Percentiles rank a stretch among this genome's conserved stretches.
phyloP scores from a whole-genome alignment of 2,797 vertebrate genomes.

The Hephaestus fuliginosus region DNA sequence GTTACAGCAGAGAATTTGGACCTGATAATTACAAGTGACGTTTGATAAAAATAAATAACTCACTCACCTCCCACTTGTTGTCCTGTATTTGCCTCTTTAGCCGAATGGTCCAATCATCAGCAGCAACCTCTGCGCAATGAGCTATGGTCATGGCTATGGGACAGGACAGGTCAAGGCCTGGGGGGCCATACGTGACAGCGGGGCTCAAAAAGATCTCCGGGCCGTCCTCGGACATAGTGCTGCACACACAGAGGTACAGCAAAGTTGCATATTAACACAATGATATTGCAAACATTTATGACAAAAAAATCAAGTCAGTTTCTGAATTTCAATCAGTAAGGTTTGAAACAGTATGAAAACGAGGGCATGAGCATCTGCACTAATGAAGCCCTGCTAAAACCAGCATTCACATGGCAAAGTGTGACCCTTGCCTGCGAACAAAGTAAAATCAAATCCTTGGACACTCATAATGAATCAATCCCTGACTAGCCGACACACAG shows the following conservation, averaged over 20 bases:
- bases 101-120: conserved; percentile 91
- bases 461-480: conserved; percentile 79
- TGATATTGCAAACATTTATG: neutral
- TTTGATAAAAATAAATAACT: neutral
- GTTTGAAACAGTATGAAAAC: conserved; percentile 1
- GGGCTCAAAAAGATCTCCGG: conserved; percentile 91
- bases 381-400: conserved; percentile 50
- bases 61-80: conserved; percentile 94
- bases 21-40: conserved; percentile 9
- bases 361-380: neutral
- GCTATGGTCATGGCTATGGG: conserved; percentile 92
- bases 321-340: neutral
- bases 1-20: neutral
- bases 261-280: conserved; percentile 1
- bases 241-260: conserved; percentile 42
- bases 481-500: conserved; percentile 73
- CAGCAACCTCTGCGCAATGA: conserved; percentile 89
- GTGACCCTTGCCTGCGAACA: conserved; percentile 58
- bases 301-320: neutral
- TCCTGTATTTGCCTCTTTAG: conserved; percentile 89
- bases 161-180: conserved; percentile 88
- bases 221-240: conserved; percentile 86
- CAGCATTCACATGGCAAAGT: conserved; percentile 41
- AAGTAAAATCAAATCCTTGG: conserved; percentile 71
- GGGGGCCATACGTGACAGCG: conserved; percentile 92